phyloP scores from a whole-genome alignment of 2,888 invertebrate genomes.

The Bugulina stolonifera region DNA sequence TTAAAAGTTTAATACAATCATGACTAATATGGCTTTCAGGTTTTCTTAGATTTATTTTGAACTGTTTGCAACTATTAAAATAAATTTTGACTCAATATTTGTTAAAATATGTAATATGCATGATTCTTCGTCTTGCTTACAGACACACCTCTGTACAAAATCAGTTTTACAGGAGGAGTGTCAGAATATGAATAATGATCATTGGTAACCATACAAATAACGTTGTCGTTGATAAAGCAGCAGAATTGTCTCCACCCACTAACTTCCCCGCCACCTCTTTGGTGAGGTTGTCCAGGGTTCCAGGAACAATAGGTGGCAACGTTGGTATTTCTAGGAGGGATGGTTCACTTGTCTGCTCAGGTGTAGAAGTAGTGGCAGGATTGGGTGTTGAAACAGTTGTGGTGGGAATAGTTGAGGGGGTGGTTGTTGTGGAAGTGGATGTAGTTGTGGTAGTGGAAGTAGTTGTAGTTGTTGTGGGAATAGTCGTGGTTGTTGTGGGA shows the following conservation, averaged over 20 bases:
- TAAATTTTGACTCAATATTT: no score
- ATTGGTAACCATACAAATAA: no score
- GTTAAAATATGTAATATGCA: no score
- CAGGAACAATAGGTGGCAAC: background rate
- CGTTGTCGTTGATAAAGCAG: background rate
- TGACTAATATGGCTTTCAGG: no score
- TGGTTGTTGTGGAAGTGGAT: background rate
- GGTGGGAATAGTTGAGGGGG: background rate
- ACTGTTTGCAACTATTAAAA: no score
- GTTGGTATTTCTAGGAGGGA: background rate
- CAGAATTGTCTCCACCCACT: conserved; percentile 23
- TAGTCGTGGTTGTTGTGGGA: background rate
- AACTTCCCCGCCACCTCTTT: conserved; percentile 17
- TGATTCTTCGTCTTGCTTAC: no score
- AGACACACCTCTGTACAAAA: no score
- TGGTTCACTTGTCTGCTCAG: background rate
- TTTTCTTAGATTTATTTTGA: no score
- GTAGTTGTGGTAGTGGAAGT: background rate
- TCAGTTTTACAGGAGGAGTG: no score
- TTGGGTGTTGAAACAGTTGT: background rate
- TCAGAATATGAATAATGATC: no score
- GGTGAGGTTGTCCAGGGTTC: background rate
- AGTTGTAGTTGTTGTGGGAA: background rate
- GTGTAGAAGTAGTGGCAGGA: no score
- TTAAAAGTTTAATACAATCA: no score